Conservation (phyloP, 2,113 vertebrate genomes). For the Hiodon alosoides region DNA sequence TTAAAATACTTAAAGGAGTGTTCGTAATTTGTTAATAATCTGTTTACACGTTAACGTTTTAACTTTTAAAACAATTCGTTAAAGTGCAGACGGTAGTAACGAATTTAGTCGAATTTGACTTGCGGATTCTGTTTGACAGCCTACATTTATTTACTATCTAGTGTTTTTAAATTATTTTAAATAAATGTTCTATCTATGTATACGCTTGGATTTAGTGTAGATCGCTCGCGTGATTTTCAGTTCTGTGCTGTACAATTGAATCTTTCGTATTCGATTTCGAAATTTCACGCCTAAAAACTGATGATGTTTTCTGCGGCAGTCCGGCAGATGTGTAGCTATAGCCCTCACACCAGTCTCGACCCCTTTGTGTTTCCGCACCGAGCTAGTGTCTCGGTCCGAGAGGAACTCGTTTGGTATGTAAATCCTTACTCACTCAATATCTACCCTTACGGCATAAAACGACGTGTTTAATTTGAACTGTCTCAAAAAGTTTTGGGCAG, state of each 20-base stretch:
- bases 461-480: slow-evolving; percentile 33
- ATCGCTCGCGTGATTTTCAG: slow-evolving; percentile 50
- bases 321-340: slow-evolving; percentile 35
- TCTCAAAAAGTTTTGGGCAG: slow-evolving; percentile 49
- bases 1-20: slow-evolving; percentile 44
- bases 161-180: too few species aligned
- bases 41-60: slow-evolving; percentile 43
- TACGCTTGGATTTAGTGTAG: slow-evolving; percentile 25
- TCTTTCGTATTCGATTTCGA: slow-evolving; percentile 50
- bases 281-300: slow-evolving; percentile 50
- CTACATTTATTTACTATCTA: too few species aligned
- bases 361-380: slow-evolving; percentile 29
- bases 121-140: too few species aligned
- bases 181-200: too few species aligned
- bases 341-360: slow-evolving; percentile 22
- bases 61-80: slow-evolving; percentile 3
- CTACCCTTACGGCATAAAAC: slow-evolving; percentile 21
- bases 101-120: too few species aligned
- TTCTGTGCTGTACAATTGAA: slow-evolving; percentile 41
- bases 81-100: too few species aligned
- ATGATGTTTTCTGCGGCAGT: slow-evolving; percentile 38
- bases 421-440: slow-evolving; percentile 28
- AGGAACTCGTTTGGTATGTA: slow-evolving; percentile 19
- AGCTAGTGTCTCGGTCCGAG: slow-evolving; percentile 15
- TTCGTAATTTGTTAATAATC: slow-evolving; percentile 62